phyloP scores from a whole-genome alignment of 1,140 invertebrate genomes.

The Leptinotarsa texana region DNA sequence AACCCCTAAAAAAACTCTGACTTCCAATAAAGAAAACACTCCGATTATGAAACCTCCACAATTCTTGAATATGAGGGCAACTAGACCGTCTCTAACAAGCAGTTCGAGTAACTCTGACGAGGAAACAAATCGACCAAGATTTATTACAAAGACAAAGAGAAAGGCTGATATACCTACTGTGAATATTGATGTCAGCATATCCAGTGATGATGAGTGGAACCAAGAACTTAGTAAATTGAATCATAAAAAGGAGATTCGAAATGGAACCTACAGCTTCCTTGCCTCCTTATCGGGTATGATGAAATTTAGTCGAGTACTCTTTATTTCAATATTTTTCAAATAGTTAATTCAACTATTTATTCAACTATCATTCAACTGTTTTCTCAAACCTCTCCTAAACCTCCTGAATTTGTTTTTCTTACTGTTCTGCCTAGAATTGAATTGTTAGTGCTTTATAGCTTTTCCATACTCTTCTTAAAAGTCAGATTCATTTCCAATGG shows the following conservation, averaged over 20 bases:
- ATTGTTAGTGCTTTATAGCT: too few species aligned
- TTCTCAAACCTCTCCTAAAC: too few species aligned
- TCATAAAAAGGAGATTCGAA: background rate
- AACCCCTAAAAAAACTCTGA: background rate
- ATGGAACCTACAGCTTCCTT: conserved; percentile 42
- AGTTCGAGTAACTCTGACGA: background rate
- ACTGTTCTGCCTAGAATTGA: too few species aligned
- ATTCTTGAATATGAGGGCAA: background rate
- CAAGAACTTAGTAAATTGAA: conserved; percentile 34
- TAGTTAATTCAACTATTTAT: too few species aligned
- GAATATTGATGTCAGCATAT: conserved; percentile 13
- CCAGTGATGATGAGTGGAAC: conserved; percentile 37
- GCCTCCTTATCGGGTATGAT: conserved; percentile 48
- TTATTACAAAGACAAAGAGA: background rate
- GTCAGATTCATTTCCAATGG: too few species aligned
- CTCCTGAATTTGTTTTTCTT: too few species aligned
- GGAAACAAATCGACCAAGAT: background rate
- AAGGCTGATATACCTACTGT: background rate
- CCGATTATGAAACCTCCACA: background rate
- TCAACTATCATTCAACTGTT: too few species aligned
- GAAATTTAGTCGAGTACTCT: background rate
- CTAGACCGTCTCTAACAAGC: background rate
- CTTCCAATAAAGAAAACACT: conserved; percentile 11
- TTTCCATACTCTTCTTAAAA: too few species aligned
- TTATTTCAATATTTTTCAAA: background rate